Evolutionary conservation across 2,888 invertebrate species (phyloP).

Genomic region (Agriotes lineatus): DNA sequence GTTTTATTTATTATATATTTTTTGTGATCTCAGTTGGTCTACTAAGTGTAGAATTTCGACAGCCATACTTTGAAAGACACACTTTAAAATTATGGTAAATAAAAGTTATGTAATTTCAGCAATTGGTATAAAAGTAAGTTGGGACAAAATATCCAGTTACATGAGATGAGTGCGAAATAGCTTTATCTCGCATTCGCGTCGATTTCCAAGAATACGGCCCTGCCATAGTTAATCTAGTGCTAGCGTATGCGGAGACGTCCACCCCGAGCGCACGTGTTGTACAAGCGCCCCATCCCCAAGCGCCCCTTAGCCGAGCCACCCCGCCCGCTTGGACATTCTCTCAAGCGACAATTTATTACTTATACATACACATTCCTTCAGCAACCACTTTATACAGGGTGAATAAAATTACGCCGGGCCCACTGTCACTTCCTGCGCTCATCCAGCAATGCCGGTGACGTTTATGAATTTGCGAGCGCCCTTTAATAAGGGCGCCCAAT

Average conservation of each 20-base stretch:
- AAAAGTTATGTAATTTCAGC: too few relatives aligned
- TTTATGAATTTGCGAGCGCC: slow-evolving; percentile 22
- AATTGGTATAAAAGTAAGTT: too few relatives aligned
- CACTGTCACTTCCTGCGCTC: slow-evolving; percentile 23
- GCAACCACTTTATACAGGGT: slow-evolving; percentile 53
- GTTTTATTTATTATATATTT: too few relatives aligned
- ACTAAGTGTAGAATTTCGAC: too few relatives aligned
- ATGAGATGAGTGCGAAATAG: too few relatives aligned
- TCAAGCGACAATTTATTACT: slow-evolving; percentile 68
- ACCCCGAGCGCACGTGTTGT: slow-evolving; percentile 62
- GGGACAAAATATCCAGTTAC: too few relatives aligned
- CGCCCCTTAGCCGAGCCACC: slow-evolving; percentile 61
- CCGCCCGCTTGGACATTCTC: slow-evolving; percentile 72
- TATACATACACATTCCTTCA: slow-evolving; percentile 60
- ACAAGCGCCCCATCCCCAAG: slow-evolving; percentile 58
- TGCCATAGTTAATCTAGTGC: slow-evolving; percentile 61
- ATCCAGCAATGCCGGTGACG: slow-evolving; percentile 23
- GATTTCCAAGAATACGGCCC: slow-evolving; percentile 48
- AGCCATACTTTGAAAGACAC: too few relatives aligned
- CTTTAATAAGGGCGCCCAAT: neutral
- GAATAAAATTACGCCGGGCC: slow-evolving; percentile 44
- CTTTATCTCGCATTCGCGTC: neutral
- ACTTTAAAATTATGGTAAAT: too few relatives aligned
- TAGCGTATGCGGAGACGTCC: slow-evolving; percentile 62
- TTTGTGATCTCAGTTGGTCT: too few relatives aligned